Evolutionary conservation across 1,140 invertebrate species (phyloP).

Genomic region (Dufourea novaeangliae): DNA sequence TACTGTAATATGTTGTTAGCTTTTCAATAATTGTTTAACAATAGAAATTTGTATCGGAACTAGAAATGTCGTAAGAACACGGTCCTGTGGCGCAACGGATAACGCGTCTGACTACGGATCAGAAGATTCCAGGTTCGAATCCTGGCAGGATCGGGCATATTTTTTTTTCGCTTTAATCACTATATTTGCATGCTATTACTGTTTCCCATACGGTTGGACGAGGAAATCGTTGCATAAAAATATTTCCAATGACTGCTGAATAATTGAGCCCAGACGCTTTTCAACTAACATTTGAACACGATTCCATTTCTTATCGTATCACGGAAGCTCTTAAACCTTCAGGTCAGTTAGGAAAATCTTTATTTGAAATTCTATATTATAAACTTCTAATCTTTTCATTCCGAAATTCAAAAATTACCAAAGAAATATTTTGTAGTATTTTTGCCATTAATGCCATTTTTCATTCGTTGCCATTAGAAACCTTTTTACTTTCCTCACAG

Average conservation of each 20-base stretch:
- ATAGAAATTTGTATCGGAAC: not conserved
- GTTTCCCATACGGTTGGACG: not conserved
- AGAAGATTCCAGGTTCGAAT: conserved; percentile 96
- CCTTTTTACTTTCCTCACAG: too few species aligned
- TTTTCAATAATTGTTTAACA: not conserved
- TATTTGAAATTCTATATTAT: too few species aligned
- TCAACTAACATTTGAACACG: too few species aligned
- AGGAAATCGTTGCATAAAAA: not conserved
- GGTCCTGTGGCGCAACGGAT: conserved; percentile 95
- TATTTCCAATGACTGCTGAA: not conserved
- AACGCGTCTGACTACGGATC: conserved; percentile 96
- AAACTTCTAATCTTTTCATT: too few species aligned
- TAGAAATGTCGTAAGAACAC: not conserved
- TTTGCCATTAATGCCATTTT: too few species aligned
- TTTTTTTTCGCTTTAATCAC: conserved; percentile 65
- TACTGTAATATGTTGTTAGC: not conserved
- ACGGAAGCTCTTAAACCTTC: too few species aligned
- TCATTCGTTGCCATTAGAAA: too few species aligned
- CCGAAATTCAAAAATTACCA: too few species aligned
- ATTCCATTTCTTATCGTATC: too few species aligned
- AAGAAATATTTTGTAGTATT: too few species aligned
- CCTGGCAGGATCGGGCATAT: conserved; percentile 88
- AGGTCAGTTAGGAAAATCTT: too few species aligned
- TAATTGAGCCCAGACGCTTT: too few species aligned
- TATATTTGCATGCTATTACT: not conserved